A percentile compares a stretch with the other conserved stretches of the same genome.
Evolutionary conservation across 2,113 vertebrate species (phyloP).

Genomic region (Lagopus leucura): DNA sequence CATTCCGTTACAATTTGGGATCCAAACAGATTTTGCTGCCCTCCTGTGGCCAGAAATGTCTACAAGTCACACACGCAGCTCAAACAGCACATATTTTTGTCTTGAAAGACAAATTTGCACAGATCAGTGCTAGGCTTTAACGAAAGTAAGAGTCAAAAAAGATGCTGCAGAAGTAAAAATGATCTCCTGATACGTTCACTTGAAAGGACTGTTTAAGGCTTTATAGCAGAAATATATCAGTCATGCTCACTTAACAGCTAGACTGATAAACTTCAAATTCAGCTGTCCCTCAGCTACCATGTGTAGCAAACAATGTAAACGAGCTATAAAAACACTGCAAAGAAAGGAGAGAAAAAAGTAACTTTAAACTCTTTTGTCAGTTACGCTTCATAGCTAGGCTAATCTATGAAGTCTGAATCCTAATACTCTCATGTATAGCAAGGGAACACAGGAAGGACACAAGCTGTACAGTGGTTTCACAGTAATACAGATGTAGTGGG

Average conservation of each 20-base stretch:
- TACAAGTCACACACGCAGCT: neutral
- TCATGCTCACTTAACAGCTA: neutral
- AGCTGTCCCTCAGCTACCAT: neutral
- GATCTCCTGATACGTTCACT: neutral
- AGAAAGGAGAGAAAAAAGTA: fast-evolving
- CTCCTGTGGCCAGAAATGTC: conserved; percentile 33
- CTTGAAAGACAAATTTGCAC: neutral
- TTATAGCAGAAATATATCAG: neutral
- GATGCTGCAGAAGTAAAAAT: neutral
- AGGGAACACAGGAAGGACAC: neutral
- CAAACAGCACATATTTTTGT: neutral
- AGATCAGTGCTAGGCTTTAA: neutral
- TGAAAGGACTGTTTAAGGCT: neutral
- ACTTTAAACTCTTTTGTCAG: neutral
- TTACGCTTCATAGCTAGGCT: neutral
- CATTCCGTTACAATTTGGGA: neutral
- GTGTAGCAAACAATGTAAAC: neutral
- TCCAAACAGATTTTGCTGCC: conserved; percentile 55
- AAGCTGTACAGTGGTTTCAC: neutral
- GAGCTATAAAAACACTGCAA: neutral
- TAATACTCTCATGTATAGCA: neutral
- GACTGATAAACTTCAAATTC: neutral
- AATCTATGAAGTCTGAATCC: neutral
- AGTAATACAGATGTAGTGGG: fast-evolving
- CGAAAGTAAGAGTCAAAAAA: neutral